Evolutionary conservation across 2,888 invertebrate species (phyloP).

Genomic region (Apotomis turbidana): DNA sequence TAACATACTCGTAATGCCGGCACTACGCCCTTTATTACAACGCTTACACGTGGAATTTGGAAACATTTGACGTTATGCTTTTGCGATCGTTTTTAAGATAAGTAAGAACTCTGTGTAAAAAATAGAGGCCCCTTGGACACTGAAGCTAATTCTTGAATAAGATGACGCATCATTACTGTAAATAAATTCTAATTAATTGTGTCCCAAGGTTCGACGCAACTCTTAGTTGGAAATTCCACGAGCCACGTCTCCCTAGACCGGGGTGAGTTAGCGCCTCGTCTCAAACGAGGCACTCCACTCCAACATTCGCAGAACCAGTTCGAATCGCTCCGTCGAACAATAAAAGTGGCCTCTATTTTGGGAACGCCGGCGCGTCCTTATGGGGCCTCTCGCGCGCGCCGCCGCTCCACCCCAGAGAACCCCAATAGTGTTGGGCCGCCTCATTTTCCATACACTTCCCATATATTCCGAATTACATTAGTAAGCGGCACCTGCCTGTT

Average conservation of each 20-base stretch:
- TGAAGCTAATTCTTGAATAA: too few species aligned
- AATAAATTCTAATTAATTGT: too few species aligned
- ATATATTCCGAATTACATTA: constrained; percentile 44
- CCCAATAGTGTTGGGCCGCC: constrained; percentile 20
- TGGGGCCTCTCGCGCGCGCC: constrained; percentile 58
- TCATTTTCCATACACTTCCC: constrained; percentile 29
- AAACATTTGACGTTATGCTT: not conserved
- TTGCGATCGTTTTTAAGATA: not conserved
- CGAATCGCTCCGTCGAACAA: constrained; percentile 72
- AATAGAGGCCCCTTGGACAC: not conserved
- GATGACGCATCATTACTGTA: too few species aligned
- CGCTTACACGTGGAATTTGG: not conserved
- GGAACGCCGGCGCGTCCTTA: constrained; percentile 71
- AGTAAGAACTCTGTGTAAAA: not conserved
- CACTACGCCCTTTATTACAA: not conserved
- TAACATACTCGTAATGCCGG: constrained; percentile 17
- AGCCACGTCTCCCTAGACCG: constrained; percentile 53
- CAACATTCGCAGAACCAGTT: constrained; percentile 72
- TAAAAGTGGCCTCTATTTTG: constrained; percentile 76
- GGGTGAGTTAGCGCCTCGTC: constrained; percentile 55
- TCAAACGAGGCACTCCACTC: constrained; percentile 65
- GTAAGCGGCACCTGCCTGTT: constrained; percentile 43
- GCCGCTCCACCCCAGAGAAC: constrained; percentile 37
- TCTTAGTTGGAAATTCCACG: not conserved
- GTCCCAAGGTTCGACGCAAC: too few species aligned